Evolutionary conservation across 2,113 vertebrate genomes (phyloP).

Genomic region (Bostrychus sinensis): DNA sequence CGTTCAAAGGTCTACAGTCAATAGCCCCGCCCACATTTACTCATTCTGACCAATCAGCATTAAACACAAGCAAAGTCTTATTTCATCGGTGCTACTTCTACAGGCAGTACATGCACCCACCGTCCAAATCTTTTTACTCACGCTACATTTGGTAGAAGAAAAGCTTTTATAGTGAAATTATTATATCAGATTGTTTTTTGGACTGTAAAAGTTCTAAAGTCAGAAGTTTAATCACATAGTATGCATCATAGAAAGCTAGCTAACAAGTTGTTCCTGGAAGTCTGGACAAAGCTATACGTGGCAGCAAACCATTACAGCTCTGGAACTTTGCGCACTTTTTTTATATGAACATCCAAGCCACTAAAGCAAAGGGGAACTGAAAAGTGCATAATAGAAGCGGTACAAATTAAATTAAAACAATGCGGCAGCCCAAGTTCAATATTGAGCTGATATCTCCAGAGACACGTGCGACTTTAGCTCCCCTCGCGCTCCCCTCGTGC

Average conservation of each 20-base stretch:
- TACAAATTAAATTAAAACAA: conserved; percentile 26
- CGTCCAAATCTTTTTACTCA: too few relatives aligned
- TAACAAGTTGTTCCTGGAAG: background rate
- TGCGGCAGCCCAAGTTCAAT: conserved; percentile 45
- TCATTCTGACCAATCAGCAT: too few relatives aligned
- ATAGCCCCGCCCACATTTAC: too few relatives aligned
- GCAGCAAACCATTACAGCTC: background rate
- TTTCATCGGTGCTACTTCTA: too few relatives aligned
- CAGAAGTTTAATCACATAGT: background rate
- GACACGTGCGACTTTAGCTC: conserved; percentile 48
- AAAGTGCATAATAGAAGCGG: conserved; percentile 5
- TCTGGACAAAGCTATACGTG: background rate
- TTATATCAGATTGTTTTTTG: background rate
- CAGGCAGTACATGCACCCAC: too few relatives aligned
- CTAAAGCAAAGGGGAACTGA: conserved; percentile 10
- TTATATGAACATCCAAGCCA: background rate
- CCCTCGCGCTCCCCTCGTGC: background rate
- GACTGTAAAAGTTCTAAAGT: background rate
- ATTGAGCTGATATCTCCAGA: conserved; percentile 44
- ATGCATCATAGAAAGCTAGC: background rate
- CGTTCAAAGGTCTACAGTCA: too few relatives aligned
- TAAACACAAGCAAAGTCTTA: too few relatives aligned
- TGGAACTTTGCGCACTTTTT: background rate
- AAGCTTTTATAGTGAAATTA: too few relatives aligned
- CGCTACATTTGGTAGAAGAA: too few relatives aligned